These are phyloP conservation scores for Lasioglossum zephyrum DNA, from an alignment of 2,888 invertebrate species.

Conservation along the genomic window DNA sequence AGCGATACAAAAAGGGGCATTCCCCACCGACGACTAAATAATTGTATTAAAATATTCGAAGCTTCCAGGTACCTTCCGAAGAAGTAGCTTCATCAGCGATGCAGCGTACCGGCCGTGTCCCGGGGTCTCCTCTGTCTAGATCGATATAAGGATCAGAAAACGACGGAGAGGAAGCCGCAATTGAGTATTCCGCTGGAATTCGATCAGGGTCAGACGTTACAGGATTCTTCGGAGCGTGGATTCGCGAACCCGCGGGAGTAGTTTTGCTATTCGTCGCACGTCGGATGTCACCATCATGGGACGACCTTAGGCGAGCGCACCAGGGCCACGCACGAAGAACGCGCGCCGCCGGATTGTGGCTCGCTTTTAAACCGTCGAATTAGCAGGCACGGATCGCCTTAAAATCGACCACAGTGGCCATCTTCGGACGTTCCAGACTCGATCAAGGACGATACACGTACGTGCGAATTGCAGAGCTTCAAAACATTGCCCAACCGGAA, in stretches of 20 bases:
- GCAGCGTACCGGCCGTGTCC: background rate
- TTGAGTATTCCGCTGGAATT: conserved; percentile 53
- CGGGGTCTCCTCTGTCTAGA: conserved; percentile 8
- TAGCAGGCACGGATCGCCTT: conserved; percentile 59
- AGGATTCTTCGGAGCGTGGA: conserved; percentile 52
- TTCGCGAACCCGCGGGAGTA: conserved; percentile 42
- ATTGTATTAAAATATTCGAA: conserved; percentile 10
- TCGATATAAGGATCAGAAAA: background rate
- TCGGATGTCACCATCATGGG: conserved; percentile 74
- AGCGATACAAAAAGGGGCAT: background rate
- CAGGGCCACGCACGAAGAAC: conserved; percentile 73
- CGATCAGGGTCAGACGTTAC: conserved; percentile 58
- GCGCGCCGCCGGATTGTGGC: conserved; percentile 63
- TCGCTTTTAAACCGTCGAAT: conserved; percentile 76
- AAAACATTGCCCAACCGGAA: conserved; percentile 51
- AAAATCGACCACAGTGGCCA: conserved; percentile 53
- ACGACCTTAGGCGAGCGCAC: conserved; percentile 70
- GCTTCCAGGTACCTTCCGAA: conserved; percentile 18
- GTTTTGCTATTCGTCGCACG: conserved; percentile 71
- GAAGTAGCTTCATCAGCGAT: conserved; percentile 17
- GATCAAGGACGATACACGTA: conserved; percentile 60
- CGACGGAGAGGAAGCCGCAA: conserved; percentile 3
- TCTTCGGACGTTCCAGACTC: conserved; percentile 52
- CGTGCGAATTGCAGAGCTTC: conserved; percentile 40
- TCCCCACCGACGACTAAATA: background rate